phyloP scores from a whole-genome alignment of 2,888 invertebrate genomes.

The Homarus gammarus region DNA sequence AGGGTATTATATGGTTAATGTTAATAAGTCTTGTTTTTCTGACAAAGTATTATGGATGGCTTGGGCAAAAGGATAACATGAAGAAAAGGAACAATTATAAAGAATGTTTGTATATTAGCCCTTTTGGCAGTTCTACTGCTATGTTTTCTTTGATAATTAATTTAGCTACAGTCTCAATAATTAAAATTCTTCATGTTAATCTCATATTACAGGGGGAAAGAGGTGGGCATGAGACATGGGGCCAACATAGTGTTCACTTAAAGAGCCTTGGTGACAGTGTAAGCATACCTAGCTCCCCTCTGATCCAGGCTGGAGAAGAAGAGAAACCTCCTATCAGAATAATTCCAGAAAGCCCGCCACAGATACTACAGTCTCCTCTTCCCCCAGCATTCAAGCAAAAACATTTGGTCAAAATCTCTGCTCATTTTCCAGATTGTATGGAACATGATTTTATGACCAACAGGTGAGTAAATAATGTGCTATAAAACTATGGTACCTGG shows the following conservation, averaged over 20 bases:
- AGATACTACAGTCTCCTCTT: constrained; percentile 44
- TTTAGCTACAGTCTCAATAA: no score
- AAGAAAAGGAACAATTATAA: neutral
- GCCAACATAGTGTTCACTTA: constrained; percentile 69
- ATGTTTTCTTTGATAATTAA: no score
- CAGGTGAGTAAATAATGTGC: constrained; percentile 44
- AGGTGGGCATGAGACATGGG: constrained; percentile 36
- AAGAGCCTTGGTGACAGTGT: constrained; percentile 45
- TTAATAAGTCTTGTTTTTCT: no score
- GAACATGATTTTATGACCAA: constrained; percentile 63
- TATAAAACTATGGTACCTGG: neutral
- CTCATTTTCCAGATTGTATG: constrained; percentile 53
- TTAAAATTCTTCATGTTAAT: no score
- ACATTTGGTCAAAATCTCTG: constrained; percentile 65
- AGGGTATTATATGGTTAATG: no score
- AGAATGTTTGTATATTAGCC: no score
- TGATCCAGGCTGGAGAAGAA: constrained; percentile 45
- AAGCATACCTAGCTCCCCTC: constrained; percentile 32
- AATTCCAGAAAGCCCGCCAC: constrained; percentile 60
- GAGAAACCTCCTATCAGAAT: constrained; percentile 69
- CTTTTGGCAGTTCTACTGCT: no score
- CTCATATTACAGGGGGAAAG: constrained; percentile 41
- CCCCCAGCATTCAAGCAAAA: constrained; percentile 49
- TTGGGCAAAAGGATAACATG: no score
- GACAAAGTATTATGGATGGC: no score